Percentiles rank a stretch among this genome's conserved stretches.
These are phyloP conservation scores for Dendrocincla tyrannina DNA, from an alignment of 2,797 vertebrate genomes.

Conservation along the genomic window DNA sequence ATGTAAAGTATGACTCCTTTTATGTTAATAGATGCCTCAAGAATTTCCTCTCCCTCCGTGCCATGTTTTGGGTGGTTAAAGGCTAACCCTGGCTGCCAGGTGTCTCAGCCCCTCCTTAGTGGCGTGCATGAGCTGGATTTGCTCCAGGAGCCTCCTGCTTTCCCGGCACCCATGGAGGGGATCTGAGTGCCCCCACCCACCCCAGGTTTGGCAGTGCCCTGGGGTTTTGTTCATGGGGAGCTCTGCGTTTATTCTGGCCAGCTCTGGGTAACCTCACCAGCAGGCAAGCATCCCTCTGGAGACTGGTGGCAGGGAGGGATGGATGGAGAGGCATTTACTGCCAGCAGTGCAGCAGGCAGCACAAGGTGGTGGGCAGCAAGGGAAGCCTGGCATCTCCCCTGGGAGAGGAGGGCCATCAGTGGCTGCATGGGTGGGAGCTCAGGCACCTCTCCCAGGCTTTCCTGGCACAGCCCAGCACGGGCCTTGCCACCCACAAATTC, in stretches of 20 bases:
- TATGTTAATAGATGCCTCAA: conserved; percentile 38
- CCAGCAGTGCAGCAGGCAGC: neutral
- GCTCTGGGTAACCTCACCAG: neutral
- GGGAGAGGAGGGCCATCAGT: neutral
- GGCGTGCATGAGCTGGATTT: neutral
- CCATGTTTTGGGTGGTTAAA: conserved; percentile 11
- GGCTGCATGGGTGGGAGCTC: neutral
- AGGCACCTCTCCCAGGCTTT: neutral
- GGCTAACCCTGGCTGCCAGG: neutral
- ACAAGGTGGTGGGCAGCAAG: neutral
- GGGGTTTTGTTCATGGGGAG: neutral
- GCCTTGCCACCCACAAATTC: neutral
- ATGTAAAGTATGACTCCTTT: neutral
- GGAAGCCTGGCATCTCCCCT: neutral
- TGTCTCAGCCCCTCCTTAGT: neutral
- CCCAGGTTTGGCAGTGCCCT: neutral
- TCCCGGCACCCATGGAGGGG: neutral
- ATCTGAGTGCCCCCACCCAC: accelerated
- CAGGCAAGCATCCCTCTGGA: neutral
- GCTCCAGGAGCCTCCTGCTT: neutral
- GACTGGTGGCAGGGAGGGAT: neutral
- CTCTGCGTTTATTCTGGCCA: neutral
- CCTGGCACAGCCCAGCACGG: neutral
- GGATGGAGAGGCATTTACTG: neutral
- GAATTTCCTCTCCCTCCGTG: neutral